Base-by-base conservation (phyloP, 92 coral and sea anemone genomes). In the Porites cylindrica region DNA sequence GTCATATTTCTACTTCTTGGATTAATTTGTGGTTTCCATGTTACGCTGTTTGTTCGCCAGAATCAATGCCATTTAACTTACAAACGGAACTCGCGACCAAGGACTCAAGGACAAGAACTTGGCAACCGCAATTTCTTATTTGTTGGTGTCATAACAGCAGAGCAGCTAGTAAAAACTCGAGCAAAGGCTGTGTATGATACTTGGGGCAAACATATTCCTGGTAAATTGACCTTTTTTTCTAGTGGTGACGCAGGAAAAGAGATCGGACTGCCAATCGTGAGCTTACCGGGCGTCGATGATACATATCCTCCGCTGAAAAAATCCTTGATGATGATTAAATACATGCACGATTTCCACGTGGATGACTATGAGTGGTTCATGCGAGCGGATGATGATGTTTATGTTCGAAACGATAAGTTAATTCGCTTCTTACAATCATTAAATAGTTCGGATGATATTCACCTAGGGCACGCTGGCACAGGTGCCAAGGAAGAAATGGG, bases 301-400 rank as follows among this genome's bases (percentile, higher is more conserved):
- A 72, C 84, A 17, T 84, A 90, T 82, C 93, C 93, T 24, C 93
- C 93, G 10, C 86, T 85, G 53, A 82, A 84, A 20, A 90, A 90
- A 67, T 90, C 93, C 7, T 80, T 90, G 11, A 88, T 88, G 59
- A 90, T 90, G 93, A 51, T 90, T 53, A 90, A 80, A 75, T 90
- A 90, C 75, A 78, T 90, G 71, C 84, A 90, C 51, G 93, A 90
- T 16, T 56, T 85, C 75, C 82, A 73, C 75, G 75, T 90, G 21
- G 87, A 90, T 60, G 74, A 75, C 13, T 90, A 60, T 66, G 86
- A 90, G 67, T 90, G 93, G 93, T 90, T 85, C 76, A 79, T 90
- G 51, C 86, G 93, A 59, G 93, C 93, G 13, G 93, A 90, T 70
- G 93, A 90, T 80, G 93, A 90, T 74, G 90, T 90, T 6, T 90